Evolutionary conservation across 1,140 invertebrate genomes (phyloP).

Genomic region (Agrilus planipennis): DNA sequence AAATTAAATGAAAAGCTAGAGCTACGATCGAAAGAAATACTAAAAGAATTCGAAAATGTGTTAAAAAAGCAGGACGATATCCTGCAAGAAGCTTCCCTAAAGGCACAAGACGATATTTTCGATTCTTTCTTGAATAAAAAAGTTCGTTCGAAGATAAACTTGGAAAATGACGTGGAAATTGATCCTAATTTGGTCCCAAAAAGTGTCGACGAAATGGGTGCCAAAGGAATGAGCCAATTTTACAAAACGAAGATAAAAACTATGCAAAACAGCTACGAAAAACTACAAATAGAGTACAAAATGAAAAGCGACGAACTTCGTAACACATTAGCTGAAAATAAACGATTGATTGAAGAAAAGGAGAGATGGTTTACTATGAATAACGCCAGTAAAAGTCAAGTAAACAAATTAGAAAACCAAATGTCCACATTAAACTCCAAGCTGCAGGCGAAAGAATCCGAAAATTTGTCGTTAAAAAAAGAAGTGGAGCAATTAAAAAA

Average conservation of each 20-base stretch:
- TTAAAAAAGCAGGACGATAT: constrained; percentile 27
- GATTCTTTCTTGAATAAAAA: neutral
- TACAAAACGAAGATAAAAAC: constrained; percentile 36
- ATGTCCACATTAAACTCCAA: constrained; percentile 24
- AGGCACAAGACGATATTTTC: too few relatives aligned
- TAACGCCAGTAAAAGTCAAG: constrained; percentile 24
- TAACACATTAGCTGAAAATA: constrained; percentile 34
- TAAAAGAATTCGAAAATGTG: constrained; percentile 37
- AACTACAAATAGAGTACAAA: constrained; percentile 32
- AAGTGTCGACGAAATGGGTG: constrained; percentile 17
- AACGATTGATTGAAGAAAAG: constrained; percentile 31
- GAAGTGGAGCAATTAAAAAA: constrained; percentile 38
- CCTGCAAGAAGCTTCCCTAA: neutral
- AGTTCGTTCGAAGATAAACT: neutral
- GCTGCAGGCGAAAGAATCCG: constrained; percentile 30
- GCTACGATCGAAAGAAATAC: constrained; percentile 34
- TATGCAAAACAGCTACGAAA: constrained; percentile 32
- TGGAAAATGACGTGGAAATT: neutral
- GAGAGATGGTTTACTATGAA: constrained; percentile 33
- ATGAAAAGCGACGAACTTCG: constrained; percentile 32
- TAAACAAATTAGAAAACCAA: constrained; percentile 33
- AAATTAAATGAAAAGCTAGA: constrained; percentile 39
- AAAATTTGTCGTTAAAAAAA: constrained; percentile 36
- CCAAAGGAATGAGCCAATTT: constrained; percentile 29
- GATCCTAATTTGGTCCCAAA: constrained; percentile 10